Evolutionary conservation across 2,888 invertebrate genomes (phyloP).

Genomic region (Labia minor): DNA sequence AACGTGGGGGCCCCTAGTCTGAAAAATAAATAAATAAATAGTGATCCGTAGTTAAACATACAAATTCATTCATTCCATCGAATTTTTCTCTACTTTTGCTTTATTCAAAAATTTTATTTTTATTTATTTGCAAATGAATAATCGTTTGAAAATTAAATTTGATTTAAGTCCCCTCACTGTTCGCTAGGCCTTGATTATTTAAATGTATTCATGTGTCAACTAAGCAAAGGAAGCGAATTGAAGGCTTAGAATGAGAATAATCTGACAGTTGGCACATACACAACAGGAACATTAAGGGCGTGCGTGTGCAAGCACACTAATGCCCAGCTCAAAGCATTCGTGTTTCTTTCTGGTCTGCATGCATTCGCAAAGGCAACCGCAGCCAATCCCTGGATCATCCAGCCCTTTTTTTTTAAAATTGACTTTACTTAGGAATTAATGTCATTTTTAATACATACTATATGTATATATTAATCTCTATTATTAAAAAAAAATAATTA

Average conservation of each 20-base stretch:
- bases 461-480: too few species aligned
- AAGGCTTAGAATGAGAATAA: conserved; percentile 13
- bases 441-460: too few species aligned
- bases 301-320: not conserved
- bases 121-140: not conserved
- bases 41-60: not conserved
- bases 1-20: not conserved
- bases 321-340: not conserved
- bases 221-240: not conserved
- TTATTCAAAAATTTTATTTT: not conserved
- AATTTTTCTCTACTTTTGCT: too few species aligned
- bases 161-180: not conserved
- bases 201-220: conserved; percentile 4
- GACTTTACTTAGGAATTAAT: too few species aligned
- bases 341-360: too few species aligned
- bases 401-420: too few species aligned
- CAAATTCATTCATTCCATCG: too few species aligned
- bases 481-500: too few species aligned
- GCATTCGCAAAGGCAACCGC: too few species aligned
- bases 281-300: not conserved
- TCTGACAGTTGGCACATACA: conserved; percentile 13
- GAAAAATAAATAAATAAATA: not conserved
- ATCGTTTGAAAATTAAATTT: not conserved
- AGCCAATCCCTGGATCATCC: too few species aligned
- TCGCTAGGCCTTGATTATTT: not conserved